phyloP scores from a whole-genome alignment of 2,113 vertebrate species.

The Poecile atricapillus region DNA sequence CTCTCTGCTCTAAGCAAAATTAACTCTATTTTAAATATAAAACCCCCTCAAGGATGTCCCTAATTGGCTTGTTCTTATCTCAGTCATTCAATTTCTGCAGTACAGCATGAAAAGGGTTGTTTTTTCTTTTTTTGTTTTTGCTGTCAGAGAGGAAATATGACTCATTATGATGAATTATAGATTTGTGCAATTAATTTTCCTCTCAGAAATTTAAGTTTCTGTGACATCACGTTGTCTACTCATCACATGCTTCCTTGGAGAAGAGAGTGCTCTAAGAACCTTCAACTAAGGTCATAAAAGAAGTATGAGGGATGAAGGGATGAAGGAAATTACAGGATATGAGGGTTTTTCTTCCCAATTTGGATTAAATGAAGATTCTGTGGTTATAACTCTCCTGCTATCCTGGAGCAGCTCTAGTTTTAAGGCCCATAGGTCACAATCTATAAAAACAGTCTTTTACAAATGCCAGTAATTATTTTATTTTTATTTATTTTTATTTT shows the following conservation, averaged over 20 bases:
- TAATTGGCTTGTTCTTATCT: slow-evolving; percentile 8
- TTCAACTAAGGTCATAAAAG: neutral
- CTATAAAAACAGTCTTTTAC: neutral
- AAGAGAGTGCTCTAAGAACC: neutral
- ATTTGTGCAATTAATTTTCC: neutral
- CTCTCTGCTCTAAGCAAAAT: neutral
- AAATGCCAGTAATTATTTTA: neutral
- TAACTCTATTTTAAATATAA: neutral
- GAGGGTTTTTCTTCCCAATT: neutral
- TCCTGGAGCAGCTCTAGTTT: neutral
- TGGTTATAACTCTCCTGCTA: neutral
- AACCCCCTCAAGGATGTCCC: neutral
- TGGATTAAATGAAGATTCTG: neutral
- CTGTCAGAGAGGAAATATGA: neutral
- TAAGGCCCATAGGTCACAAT: neutral
- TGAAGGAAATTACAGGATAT: neutral
- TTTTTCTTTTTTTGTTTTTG: neutral
- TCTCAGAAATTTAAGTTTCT: neutral
- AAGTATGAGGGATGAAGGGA: too few species aligned
- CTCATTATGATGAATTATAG: neutral
- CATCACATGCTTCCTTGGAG: neutral
- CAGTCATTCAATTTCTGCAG: neutral
- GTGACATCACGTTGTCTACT: neutral
- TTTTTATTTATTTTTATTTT: neutral
- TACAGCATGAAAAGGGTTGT: neutral